Conservation (phyloP, 2,888 invertebrate species). For the Ennomos fuscantarius region DNA sequence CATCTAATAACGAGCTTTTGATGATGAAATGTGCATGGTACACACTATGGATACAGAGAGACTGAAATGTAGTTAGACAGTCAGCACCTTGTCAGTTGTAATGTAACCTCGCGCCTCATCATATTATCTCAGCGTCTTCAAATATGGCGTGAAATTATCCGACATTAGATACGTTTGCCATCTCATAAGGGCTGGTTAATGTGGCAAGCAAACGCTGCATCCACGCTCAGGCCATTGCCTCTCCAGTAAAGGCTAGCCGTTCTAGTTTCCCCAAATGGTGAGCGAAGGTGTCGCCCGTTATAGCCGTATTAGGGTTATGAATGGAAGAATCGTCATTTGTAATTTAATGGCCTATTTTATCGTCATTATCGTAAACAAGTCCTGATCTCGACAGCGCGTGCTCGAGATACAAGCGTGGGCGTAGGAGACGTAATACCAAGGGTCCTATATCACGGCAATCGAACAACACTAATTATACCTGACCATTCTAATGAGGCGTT, state of each 20-base stretch:
- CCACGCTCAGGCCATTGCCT: constrained; percentile 47
- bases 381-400: constrained; percentile 34
- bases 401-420: constrained; percentile 33
- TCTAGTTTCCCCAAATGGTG: constrained; percentile 67
- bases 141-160: constrained; percentile 54
- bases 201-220: constrained; percentile 50
- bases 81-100: constrained; percentile 16
- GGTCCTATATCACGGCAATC: constrained; percentile 45
- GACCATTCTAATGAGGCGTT: constrained; percentile 66
- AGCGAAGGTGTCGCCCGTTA: constrained; percentile 60
- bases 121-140: constrained; percentile 43
- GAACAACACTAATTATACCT: constrained; percentile 60
- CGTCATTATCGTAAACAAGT: constrained; percentile 42
- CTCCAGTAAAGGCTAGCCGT: constrained; percentile 49
- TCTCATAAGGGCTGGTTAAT: constrained; percentile 49
- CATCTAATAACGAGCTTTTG: too few species aligned
- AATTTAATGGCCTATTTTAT: constrained; percentile 41
- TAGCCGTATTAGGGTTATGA: constrained; percentile 56
- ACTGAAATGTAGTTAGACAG: neutral
- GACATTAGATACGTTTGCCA: constrained; percentile 55
- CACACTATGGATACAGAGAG: neutral
- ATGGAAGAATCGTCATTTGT: constrained; percentile 44
- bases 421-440: constrained; percentile 50
- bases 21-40: neutral
- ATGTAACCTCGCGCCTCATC: constrained; percentile 42